A percentile compares a stretch with the other conserved stretches of the same genome.
Conservation (phyloP, 2,113 vertebrate genomes). For the Cranoglanis bouderius region DNA sequence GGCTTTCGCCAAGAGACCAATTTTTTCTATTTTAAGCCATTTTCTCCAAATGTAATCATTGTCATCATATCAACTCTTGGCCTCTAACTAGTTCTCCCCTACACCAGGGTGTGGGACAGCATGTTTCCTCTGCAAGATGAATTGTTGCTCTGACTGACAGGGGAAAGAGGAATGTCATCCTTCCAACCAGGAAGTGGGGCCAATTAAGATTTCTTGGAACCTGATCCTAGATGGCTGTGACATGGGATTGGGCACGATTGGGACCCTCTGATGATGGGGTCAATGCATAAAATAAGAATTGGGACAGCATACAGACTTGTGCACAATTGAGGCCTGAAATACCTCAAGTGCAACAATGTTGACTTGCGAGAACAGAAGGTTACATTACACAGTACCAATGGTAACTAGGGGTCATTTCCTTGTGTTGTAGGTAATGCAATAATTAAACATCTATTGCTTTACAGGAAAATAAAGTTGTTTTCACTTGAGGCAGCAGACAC, state of each 20-base stretch:
- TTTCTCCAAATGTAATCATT: background rate
- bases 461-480: background rate
- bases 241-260: background rate
- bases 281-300: background rate
- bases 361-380: background rate
- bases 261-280: background rate
- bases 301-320: background rate
- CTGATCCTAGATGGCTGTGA: background rate
- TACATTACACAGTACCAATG: background rate
- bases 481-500: background rate
- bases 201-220: background rate
- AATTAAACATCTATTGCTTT: background rate
- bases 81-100: background rate
- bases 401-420: no score
- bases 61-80: background rate
- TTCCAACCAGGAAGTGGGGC: background rate
- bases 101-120: background rate
- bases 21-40: background rate
- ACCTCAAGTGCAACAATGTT: background rate
- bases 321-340: background rate
- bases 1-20: background rate
- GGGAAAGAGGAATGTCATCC: background rate
- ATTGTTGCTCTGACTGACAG: background rate
- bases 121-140: background rate
- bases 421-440: background rate